phyloP scores from a whole-genome alignment of 2,797 vertebrate species.

The Brachyrhaphis roseni region DNA sequence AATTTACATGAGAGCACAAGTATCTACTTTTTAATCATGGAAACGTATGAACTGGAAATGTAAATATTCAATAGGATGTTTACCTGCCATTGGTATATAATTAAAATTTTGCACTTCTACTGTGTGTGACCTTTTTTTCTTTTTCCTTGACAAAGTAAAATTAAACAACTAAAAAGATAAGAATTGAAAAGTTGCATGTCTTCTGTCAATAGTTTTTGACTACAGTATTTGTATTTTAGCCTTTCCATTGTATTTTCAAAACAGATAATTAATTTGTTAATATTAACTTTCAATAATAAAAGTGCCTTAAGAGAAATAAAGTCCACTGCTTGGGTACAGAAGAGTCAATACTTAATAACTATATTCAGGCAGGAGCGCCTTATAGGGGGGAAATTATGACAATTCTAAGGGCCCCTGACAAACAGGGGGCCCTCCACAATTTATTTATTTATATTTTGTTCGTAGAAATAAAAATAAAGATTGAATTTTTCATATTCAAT shows the following conservation, averaged over 20 bases:
- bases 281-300: neutral
- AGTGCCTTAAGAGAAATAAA: neutral
- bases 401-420: too few species aligned
- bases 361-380: neutral
- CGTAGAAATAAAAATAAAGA: too few species aligned
- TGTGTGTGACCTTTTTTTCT: neutral
- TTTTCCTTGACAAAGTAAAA: neutral
- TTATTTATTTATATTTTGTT: too few species aligned
- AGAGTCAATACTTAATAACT: neutral
- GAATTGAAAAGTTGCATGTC: neutral
- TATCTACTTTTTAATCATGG: neutral
- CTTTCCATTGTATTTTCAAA: neutral
- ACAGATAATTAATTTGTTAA: neutral
- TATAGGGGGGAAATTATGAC: too few species aligned
- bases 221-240: neutral
- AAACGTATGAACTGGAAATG: neutral
- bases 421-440: too few species aligned
- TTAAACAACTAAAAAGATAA: neutral
- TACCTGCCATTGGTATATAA: neutral
- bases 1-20: neutral
- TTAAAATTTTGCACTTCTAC: neutral
- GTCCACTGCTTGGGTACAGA: neutral
- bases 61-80: neutral
- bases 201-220: neutral
- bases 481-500: too few species aligned